phyloP scores from a whole-genome alignment of 2,113 vertebrate species.

The Ptilorrhoa leucosticta region DNA sequence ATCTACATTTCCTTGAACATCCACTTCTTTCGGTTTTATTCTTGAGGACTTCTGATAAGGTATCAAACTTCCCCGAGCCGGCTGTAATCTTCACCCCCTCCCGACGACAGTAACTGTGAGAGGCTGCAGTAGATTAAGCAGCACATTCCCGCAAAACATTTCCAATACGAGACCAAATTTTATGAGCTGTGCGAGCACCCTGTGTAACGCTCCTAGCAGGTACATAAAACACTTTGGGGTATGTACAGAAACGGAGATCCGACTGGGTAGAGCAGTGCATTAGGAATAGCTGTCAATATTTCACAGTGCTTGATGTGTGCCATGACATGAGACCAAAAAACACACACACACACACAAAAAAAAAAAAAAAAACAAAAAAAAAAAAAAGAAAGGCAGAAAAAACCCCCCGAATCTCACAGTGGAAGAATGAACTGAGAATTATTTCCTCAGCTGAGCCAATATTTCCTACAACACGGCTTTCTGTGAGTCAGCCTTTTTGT shows the following conservation, averaged over 20 bases:
- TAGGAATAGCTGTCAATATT: not conserved
- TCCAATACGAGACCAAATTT: constrained; percentile 20
- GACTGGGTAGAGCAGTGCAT: not conserved
- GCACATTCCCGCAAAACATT: constrained; percentile 17
- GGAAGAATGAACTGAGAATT: constrained; percentile 38
- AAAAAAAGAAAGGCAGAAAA: not conserved
- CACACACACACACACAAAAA: not conserved
- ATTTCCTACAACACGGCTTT: constrained; percentile 52
- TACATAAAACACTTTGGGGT: constrained; percentile 26
- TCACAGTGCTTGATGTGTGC: not conserved
- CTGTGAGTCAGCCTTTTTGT: constrained; percentile 64
- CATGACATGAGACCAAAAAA: not conserved
- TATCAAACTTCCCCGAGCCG: not conserved
- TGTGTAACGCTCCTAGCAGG: constrained; percentile 26
- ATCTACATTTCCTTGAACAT: not conserved
- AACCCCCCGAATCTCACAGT: not conserved
- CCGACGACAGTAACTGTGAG: not conserved
- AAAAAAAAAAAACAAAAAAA: not conserved
- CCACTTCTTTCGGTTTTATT: constrained; percentile 5
- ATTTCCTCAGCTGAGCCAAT: constrained; percentile 49
- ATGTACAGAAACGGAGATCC: not conserved
- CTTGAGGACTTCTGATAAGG: not conserved
- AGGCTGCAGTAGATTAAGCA: constrained; percentile 49
- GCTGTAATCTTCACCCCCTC: not conserved
- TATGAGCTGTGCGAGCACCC: constrained; percentile 40